Percentiles rank a stretch among this genome's conserved stretches.
phyloP scores from a whole-genome alignment of 2,113 vertebrate species.

The Zosterops pallidus region DNA sequence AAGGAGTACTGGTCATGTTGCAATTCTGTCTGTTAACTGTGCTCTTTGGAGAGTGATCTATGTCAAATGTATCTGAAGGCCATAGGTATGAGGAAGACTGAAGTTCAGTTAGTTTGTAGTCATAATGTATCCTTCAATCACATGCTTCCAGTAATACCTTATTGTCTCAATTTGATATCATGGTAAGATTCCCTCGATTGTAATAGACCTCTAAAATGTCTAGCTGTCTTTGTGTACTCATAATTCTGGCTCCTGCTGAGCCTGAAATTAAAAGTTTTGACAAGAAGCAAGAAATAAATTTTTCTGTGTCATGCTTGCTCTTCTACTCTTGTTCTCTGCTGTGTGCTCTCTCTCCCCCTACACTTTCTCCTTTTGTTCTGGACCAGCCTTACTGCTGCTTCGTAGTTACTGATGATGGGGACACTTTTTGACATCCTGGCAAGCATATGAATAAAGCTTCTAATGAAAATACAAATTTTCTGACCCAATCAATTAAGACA shows the following conservation, averaged over 20 bases:
- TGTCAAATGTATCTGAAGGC: conserved; percentile 62
- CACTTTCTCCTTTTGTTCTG: background rate
- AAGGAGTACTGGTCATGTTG: background rate
- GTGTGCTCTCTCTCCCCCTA: accelerated
- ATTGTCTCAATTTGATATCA: conserved; percentile 62
- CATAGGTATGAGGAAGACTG: background rate
- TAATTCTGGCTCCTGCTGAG: conserved; percentile 65
- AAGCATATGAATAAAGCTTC: conserved; percentile 21
- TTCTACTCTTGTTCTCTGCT: background rate
- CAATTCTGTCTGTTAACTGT: background rate
- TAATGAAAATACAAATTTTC: background rate
- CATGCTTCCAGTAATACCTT: conserved; percentile 36
- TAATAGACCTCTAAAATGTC: conserved; percentile 58
- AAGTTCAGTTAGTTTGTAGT: conserved; percentile 35
- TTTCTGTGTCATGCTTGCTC: background rate
- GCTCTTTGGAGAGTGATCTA: conserved; percentile 55
- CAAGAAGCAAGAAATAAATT: conserved; percentile 49
- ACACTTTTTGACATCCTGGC: conserved; percentile 28
- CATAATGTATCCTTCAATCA: conserved; percentile 42
- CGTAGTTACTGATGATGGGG: background rate
- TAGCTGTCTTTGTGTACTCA: conserved; percentile 51
- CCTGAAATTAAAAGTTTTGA: conserved; percentile 73
- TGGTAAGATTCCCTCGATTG: conserved; percentile 63
- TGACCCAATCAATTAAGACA: background rate
- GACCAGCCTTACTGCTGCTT: background rate